These are phyloP conservation scores for Tauraco hartlaubi DNA, from an alignment of 2,797 vertebrate genomes.

Conservation along the genomic window DNA sequence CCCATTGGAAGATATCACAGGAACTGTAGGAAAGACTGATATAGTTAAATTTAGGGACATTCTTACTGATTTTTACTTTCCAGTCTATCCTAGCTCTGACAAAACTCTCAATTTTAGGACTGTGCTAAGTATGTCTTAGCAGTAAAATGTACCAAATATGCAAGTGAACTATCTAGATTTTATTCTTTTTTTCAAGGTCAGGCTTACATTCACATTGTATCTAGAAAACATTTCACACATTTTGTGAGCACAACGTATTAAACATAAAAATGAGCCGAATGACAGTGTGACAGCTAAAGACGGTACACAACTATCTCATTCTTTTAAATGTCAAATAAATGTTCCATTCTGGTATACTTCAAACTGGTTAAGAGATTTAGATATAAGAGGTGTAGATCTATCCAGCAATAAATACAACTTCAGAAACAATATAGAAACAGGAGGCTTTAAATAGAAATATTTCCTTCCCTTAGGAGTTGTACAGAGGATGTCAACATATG, in stretches of 20 bases:
- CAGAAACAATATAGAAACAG: not conserved
- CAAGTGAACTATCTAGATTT: not conserved
- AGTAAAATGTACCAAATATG: not conserved
- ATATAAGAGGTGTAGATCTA: not conserved
- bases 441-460: not conserved
- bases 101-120: not conserved
- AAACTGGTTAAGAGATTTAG: not conserved
- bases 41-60: conserved; percentile 29
- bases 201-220: not conserved
- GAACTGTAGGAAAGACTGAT: not conserved
- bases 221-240: not conserved
- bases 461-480: not conserved
- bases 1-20: not conserved
- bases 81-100: not conserved
- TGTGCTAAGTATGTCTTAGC: conserved; percentile 23
- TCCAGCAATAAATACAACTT: conserved; percentile 2
- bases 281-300: not conserved
- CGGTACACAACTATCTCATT: not conserved
- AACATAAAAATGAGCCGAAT: not conserved
- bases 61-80: conserved; percentile 5
- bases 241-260: not conserved
- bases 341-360: not conserved
- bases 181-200: not conserved
- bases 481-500: not conserved
- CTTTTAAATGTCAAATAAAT: conserved; percentile 9